A percentile compares a stretch with the other conserved stretches of the same genome.
phyloP scores from a whole-genome alignment of 2,888 invertebrate genomes.

The Charanyca ferruginea region DNA sequence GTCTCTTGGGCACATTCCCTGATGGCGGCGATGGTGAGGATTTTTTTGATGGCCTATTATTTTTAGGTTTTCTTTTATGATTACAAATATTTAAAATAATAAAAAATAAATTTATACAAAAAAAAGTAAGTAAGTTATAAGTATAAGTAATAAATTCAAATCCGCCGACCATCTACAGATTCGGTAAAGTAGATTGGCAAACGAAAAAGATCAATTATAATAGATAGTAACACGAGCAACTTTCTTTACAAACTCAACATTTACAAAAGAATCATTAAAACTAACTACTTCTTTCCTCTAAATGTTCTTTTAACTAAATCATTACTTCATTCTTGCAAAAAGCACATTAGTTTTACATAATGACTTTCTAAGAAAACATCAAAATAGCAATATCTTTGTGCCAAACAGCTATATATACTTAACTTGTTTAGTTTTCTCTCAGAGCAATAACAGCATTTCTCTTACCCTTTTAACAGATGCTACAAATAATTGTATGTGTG shows the following conservation, averaged over 20 bases:
- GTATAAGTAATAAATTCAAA: slow-evolving; percentile 3
- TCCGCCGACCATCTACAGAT: slow-evolving; percentile 18
- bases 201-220: slow-evolving; percentile 55
- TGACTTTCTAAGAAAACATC: slow-evolving; percentile 10
- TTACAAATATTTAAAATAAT: too few relatives aligned
- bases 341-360: slow-evolving; percentile 6
- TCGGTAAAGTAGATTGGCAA: slow-evolving; percentile 38
- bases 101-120: too few relatives aligned
- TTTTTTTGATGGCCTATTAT: too few relatives aligned
- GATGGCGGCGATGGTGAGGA: too few relatives aligned
- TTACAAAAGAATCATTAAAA: slow-evolving; percentile 28
- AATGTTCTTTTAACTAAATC: slow-evolving; percentile 15
- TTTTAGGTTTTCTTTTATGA: too few relatives aligned
- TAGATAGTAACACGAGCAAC: slow-evolving; percentile 49
- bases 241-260: slow-evolving; percentile 54
- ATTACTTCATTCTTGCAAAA: slow-evolving; percentile 2
- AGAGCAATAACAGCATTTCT: neutral
- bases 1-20: too few relatives aligned
- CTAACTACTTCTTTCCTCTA: slow-evolving; percentile 1
- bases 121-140: too few relatives aligned
- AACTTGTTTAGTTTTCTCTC: neutral
- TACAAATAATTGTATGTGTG: neutral
- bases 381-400: neutral
- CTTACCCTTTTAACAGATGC: neutral
- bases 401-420: neutral